These are phyloP conservation scores for Entomyzon cyanotis DNA, from an alignment of 2,113 vertebrate species.

Conservation along the genomic window DNA sequence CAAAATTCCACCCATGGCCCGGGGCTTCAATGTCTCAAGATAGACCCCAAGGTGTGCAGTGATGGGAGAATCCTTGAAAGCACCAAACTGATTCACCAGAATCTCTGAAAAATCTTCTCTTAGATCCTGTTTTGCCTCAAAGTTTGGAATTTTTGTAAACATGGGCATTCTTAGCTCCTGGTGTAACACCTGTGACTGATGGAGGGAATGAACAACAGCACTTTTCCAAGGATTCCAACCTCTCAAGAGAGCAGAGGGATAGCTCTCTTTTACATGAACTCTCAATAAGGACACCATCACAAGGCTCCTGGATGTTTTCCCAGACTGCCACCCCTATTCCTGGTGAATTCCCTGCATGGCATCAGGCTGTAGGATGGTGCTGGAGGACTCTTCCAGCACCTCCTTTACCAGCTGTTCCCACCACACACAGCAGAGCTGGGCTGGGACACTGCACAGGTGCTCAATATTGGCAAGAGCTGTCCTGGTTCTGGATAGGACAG, in stretches of 20 bases:
- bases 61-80: not conserved
- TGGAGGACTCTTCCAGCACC: not conserved
- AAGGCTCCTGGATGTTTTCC: not conserved
- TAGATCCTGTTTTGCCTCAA: not conserved
- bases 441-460: not conserved
- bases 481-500: not conserved
- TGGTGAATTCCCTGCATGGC: not conserved
- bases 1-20: not conserved
- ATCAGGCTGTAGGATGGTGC: not conserved
- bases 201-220: not conserved
- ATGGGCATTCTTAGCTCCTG: not conserved
- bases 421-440: not conserved
- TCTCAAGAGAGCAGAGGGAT: not conserved
- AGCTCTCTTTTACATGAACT: not conserved
- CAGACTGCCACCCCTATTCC: not conserved
- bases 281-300: not conserved
- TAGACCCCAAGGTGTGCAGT: rapidly evolving
- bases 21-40: not conserved
- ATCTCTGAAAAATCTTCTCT: not conserved
- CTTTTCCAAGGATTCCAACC: not conserved
- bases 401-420: not conserved
- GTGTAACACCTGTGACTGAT: not conserved
- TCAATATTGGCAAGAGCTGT: not conserved
- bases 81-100: not conserved
- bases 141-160: not conserved